Conservation (phyloP, 2,888 invertebrate genomes). For the Mesochorus sp. region DNA sequence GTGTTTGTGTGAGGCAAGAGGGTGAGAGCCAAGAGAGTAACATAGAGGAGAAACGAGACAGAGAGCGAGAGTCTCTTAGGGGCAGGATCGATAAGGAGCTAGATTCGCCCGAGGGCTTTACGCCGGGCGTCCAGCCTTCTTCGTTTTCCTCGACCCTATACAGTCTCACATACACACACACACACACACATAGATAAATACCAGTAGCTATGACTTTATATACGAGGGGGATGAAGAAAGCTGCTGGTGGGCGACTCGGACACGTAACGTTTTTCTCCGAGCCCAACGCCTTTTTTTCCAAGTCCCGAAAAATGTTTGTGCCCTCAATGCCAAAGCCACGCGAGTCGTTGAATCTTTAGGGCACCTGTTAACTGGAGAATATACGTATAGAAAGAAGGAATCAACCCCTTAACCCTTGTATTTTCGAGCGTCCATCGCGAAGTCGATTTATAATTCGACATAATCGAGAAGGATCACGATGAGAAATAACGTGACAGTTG, state of each 20-base stretch:
- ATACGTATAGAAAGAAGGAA: neutral
- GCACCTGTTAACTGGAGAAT: conserved; percentile 35
- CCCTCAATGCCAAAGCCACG: no score
- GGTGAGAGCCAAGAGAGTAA: conserved; percentile 9
- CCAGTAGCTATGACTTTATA: conserved; percentile 1
- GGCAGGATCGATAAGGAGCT: conserved; percentile 81
- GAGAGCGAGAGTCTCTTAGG: conserved; percentile 73
- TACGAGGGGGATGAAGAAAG: neutral
- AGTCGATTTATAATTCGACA: conserved; percentile 72
- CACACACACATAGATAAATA: no score
- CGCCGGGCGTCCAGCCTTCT: conserved; percentile 77
- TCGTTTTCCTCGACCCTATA: conserved; percentile 65
- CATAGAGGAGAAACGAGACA: conserved; percentile 29
- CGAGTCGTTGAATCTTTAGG: no score
- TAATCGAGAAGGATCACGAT: conserved; percentile 68
- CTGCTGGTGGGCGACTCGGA: no score
- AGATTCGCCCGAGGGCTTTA: conserved; percentile 78
- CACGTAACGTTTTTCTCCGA: no score
- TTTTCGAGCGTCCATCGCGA: conserved; percentile 13
- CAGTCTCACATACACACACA: conserved; percentile 30
- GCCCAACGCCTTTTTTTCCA: no score
- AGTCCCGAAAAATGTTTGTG: no score
- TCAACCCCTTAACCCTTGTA: conserved; percentile 1
- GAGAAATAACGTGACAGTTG: conserved; percentile 76
- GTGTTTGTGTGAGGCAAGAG: conserved; percentile 2